Conservation (phyloP, 2,888 invertebrate genomes). For the Scaeva pyrastri region DNA sequence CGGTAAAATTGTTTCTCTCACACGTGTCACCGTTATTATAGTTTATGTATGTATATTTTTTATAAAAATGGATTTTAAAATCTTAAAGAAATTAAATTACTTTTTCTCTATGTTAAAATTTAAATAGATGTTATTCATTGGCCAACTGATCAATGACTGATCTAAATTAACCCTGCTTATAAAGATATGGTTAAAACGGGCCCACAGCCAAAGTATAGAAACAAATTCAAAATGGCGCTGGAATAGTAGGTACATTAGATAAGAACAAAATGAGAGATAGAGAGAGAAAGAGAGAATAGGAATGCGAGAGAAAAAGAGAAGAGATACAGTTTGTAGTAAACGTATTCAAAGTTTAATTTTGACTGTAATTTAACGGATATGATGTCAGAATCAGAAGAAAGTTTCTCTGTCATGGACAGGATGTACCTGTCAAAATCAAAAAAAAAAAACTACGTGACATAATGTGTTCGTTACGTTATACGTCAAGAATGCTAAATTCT, state of each 20-base stretch:
- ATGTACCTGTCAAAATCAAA: background rate
- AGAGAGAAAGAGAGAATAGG: background rate
- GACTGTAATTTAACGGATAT: slow-evolving; percentile 25
- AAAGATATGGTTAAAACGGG: slow-evolving; percentile 62
- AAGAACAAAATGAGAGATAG: slow-evolving; percentile 33
- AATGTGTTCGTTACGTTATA: background rate
- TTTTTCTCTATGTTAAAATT: background rate
- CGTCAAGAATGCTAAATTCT: background rate
- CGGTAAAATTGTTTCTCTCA: no score
- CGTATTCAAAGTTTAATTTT: background rate
- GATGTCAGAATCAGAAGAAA: slow-evolving; percentile 32
- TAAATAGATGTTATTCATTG: slow-evolving; percentile 67
- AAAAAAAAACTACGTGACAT: slow-evolving; percentile 9
- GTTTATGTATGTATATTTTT: no score
- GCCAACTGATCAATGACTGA: slow-evolving; percentile 70
- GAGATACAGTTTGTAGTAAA: no score
- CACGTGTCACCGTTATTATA: no score
- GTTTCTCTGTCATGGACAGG: slow-evolving; percentile 15
- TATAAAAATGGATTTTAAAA: background rate
- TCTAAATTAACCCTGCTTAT: slow-evolving; percentile 67
- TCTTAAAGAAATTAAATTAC: background rate
- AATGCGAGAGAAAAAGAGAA: no score
- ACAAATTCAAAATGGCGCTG: slow-evolving; percentile 61
- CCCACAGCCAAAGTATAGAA: slow-evolving; percentile 30
- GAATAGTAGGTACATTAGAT: slow-evolving; percentile 30